Base-by-base conservation (phyloP, 2,113 vertebrate species). In the Mobula birostris region DNA sequence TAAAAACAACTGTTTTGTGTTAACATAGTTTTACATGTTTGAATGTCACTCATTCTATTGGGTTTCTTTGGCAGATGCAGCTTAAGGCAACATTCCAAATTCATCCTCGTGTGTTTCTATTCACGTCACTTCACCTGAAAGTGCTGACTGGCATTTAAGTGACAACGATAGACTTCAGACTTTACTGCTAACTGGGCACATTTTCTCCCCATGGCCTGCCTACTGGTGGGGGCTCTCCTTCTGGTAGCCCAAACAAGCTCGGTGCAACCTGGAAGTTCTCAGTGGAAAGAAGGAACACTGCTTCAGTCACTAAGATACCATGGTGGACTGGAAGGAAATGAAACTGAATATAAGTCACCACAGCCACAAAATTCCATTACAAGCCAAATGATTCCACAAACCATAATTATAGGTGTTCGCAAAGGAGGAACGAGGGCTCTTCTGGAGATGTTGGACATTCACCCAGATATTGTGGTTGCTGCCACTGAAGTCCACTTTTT, bases 401-500 rank as follows among this genome's bases (percentile, higher is more conserved):
- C 98, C 94, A 98, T 99, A 94, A 99, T 99, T 94, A 98, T 99
- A 17, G 98, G 98, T 79, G 98, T 99, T 72, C 98, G 98, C 24
- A 99, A 99, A 96, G 98, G 98, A 79, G 98, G 98, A 61, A 99
- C 98, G 0, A 96, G 98, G 83, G 98, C 98, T 0, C 96, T 99
- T 95, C 95, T 99, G 94, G 98, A 99, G 96, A 99, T 99, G 98
- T 95, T 99, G 77, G 98, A 98, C 96, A 98, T 99, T 94, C 98
- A 99, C 95, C 97, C 98, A 0, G 97, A 98, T 95, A 98, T 98
- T 11, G 98, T 98, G 24, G 98, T 97, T 2, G 98, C 98, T 1
- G 98, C 98, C 95, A 98, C 98, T 0, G 98, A 99, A 96, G 98
- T 99, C 94, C 98, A 99, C 95, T 99, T 98, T 96, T 99, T 99